Evolutionary conservation across 2,888 invertebrate species (phyloP), one percentile per base, ranked within the genome.

Genomic region (Ichneumon xanthorius): DNA sequence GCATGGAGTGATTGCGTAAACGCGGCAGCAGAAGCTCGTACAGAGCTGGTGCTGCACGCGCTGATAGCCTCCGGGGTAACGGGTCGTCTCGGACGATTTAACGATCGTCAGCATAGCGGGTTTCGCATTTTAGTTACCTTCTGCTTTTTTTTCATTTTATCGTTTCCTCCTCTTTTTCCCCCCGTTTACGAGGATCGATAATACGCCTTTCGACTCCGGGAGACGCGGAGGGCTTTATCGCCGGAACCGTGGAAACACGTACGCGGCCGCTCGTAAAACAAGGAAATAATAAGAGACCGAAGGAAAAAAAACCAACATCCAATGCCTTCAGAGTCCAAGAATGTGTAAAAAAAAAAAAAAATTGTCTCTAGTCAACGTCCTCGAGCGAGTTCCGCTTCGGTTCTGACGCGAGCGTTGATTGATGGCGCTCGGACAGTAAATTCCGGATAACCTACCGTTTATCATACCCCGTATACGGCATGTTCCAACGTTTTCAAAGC

Each of bases 61-160:
- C 79, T 82, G 85, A 85, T 85, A 89, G 88, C 88, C 86, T 87
- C 71, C 86, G 81, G 75, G 75, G 71, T 83, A 84, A 86, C 88
- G 87, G 87, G 78, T 90, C 89, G 87, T 87, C 88, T 88, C 88
- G 88, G 85, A 82, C 89, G 88, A 89, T 90, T 91, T 90, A 90
- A 91, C 89, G 89, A 90, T 89, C 86, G 84, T 84, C 80, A 70
- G 75, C 75, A 53, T 72, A 79, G 80, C 68, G 55, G 61, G 61
- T 77, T 63, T 82, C 37, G 50, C 68, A 78, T 80, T 71, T 76
- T 53, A 58, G 68, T 40, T 55, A 75, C 61, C 80, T 79, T 80
- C 14, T 80, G 50, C 33, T 70, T 37, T 33, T 79, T 79, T 75
- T 26, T 50, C 14, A 19, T 75, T 83, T 71, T 58, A 37, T 71